Base-by-base conservation (phyloP, 2,888 invertebrate genomes). In the Cybosia mesomella region DNA sequence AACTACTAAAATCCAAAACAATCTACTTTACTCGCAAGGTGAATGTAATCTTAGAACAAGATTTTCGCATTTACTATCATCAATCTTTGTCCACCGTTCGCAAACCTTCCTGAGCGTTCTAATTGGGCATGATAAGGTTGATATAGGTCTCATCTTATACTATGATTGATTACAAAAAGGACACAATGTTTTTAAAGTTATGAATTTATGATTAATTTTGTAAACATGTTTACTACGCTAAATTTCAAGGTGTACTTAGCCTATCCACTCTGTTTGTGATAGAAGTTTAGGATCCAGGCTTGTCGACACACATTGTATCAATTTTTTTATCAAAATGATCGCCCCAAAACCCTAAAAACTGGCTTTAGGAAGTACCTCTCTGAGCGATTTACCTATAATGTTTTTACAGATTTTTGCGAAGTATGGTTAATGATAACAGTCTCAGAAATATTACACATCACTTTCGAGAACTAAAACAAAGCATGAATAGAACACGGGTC, bases 101-200 rank as follows among this genome's bases (percentile, higher is more conserved):
- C 80, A 89, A 91, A 83, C 87, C 89, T 74, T 84, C 18, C 58
- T 85, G 72, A 86, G 83, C 67, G 78, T 79, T 82, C 82, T 80
- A 82, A 82, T 80, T 86, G 82, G 83, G 80, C 81, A 75, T 78
- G 80, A 80, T 84, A 79, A 81, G 79, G 77, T 83, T 81, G 81
- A 82, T 80, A 81, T 77, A 83, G 81, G 85, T 77, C 80, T 75
- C 72, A 74, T 72, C 74, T 71, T 77, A 73, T 82, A 83, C 80
- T 79, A 77, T 85, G 84, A 84, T 83, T 83, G 80, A 85, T 84
- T 79, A 77, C 77, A 61, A 72, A 66, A 34, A 77, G 70, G 67
- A 78, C 74, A 74, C 71, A 77, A 69, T 43, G n/a, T 61, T 61
- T 28, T 43, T 61, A 43, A n/a, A 49, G 28, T 61, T 28, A 15